These are phyloP conservation scores for Cynodonichthys magdalenae DNA, from an alignment of 2,797 vertebrate species.

Conservation along the genomic window DNA sequence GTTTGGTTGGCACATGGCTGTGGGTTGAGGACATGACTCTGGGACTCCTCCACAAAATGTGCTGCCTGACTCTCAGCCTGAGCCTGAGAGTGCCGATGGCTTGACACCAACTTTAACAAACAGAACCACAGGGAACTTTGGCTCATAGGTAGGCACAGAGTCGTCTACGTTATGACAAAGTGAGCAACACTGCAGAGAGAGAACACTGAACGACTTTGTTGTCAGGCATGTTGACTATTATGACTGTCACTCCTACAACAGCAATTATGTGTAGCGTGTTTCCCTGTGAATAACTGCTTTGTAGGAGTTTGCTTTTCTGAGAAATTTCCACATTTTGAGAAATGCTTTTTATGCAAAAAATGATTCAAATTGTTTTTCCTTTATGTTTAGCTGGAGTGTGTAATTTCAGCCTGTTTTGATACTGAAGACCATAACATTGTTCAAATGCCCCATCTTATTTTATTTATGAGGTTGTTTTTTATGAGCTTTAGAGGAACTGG, in stretches of 20 bases:
- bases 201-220: conserved; percentile 14
- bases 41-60: conserved; percentile 51
- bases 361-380: too few species aligned
- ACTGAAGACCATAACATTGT: too few species aligned
- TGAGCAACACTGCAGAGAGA: conserved; percentile 25
- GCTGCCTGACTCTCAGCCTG: conserved; percentile 18
- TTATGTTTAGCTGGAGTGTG: too few species aligned
- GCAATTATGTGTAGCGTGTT: conserved; percentile 2
- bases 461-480: too few species aligned
- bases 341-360: too few species aligned
- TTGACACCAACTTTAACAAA: conserved; percentile 25
- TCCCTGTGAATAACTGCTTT: conserved; percentile 35
- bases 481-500: too few species aligned
- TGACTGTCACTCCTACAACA: conserved; percentile 34
- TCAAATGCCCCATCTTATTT: too few species aligned
- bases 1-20: conserved; percentile 56
- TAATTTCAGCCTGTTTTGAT: too few species aligned
- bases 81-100: conserved; percentile 7
- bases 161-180: conserved; percentile 44
- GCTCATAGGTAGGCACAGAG: conserved; percentile 36
- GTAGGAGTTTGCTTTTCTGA: too few species aligned
- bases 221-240: conserved; percentile 21
- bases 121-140: conserved; percentile 30
- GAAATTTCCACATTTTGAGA: too few species aligned
- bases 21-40: conserved; percentile 43